phyloP scores from a whole-genome alignment of 2,797 vertebrate species.

The Phoeniculus purpureus region DNA sequence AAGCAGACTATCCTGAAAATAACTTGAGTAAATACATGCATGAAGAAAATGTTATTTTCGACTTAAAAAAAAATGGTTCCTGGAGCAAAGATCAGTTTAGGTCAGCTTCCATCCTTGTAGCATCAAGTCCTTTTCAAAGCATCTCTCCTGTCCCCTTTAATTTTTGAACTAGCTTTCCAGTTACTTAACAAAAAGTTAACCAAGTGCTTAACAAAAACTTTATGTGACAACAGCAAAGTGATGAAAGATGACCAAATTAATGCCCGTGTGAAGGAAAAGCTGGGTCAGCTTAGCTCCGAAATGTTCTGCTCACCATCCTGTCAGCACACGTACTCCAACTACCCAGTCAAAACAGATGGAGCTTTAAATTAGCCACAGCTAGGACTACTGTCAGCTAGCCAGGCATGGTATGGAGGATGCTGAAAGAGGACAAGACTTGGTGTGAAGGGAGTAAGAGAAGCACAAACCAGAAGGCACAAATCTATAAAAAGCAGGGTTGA shows the following conservation, averaged over 20 bases:
- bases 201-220: too few relatives aligned
- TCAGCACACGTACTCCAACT: not conserved
- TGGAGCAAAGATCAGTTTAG: not conserved
- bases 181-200: not conserved
- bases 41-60: not conserved
- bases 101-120: not conserved
- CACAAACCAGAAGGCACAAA: conserved; percentile 14
- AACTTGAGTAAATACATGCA: not conserved
- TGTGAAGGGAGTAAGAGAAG: not conserved
- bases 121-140: not conserved
- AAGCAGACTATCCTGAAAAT: not conserved
- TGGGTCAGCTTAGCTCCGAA: not conserved
- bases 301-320: not conserved
- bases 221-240: not conserved
- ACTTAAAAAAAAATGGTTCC: not conserved
- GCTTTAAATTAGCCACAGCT: not conserved
- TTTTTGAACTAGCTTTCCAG: not conserved
- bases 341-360: conserved; percentile 19
- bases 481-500: conserved; percentile 20
- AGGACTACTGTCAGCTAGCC: not conserved
- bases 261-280: not conserved
- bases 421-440: not conserved
- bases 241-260: not conserved
- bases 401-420: not conserved
- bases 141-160: not conserved